Evolutionary conservation across 2,113 vertebrate genomes (phyloP), one percentile per base, ranked within the genome.

Genomic region (Grantiella picta): DNA sequence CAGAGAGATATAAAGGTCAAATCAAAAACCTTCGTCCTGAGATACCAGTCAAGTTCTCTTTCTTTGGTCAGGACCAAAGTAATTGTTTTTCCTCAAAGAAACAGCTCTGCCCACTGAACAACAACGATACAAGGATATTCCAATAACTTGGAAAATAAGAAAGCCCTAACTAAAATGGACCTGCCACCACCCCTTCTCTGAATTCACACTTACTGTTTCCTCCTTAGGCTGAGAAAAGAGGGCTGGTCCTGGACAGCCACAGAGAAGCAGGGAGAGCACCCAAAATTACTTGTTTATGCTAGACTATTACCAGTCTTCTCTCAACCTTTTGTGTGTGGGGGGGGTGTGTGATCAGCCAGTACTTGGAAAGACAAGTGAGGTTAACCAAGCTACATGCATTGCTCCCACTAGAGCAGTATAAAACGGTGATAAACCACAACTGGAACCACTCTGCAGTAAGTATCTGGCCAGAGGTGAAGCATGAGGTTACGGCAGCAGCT

Each of bases 361-460:
- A 38, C 16, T 61, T 5, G 1, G 78, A 72, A 94, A 96, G 82
- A 94, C 82, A 94, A 97, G 53, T 50, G 86, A 96, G 79, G 96
- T 97, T 96, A 96, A 96, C 85, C 24, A 24, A 76, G 68, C 68
- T 93, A 54, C 85, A 52, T 60, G 82, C 77, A 96, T 82, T 89
- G 78, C 82, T 97, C 96, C 89, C 90, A 54, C 69, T 45, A 93
- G 94, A 84, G 88, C 61, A 69, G 57, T 94, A 82, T 89, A 94
- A 63, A 95, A 75, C 35, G 71, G 76, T 90, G 93, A 97, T 79
- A 96, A 94, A 80, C 79, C 92, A 92, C 92, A 93, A 29, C 50
- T 57, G 69, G 79, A 50, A 89, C 49, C 12, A 9, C 92, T 90
- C 72, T 75, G 85, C 83, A 85, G 44, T 73, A 95, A 96, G 85